Percentiles rank a stretch among this genome's conserved stretches.
Conservation (phyloP, 2,888 invertebrate species). For the Drosophila atripex region DNA sequence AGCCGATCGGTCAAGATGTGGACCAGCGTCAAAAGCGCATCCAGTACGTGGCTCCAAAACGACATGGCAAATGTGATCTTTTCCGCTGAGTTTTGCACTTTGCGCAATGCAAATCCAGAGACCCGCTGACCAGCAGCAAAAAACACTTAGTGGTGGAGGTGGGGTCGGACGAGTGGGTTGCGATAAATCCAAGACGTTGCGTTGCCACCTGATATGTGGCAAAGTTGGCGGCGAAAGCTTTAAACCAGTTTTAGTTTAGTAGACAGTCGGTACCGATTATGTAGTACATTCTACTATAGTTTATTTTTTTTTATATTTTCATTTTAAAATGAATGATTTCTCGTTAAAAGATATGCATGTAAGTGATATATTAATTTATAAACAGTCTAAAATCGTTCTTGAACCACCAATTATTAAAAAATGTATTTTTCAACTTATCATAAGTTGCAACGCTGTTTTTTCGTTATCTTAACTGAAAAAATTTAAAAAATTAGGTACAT, state of each 20-base stretch:
- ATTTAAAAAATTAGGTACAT: too few species aligned
- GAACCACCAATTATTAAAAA: too few species aligned
- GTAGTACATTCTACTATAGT: not conserved
- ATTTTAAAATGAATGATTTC: too few species aligned
- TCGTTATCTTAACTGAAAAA: too few species aligned
- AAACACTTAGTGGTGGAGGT: not conserved
- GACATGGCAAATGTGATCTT: conserved; percentile 56
- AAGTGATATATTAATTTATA: too few species aligned
- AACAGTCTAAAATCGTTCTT: too few species aligned
- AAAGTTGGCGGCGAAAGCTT: conserved; percentile 34
- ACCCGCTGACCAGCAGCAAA: not conserved
- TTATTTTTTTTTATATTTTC: not conserved
- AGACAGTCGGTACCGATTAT: not conserved
- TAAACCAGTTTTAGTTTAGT: conserved; percentile 24
- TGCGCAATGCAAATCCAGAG: conserved; percentile 44
- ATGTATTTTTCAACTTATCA: too few species aligned
- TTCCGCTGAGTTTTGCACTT: conserved; percentile 21
- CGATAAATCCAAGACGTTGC: conserved; percentile 29
- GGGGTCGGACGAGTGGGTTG: conserved; percentile 12
- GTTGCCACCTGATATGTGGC: conserved; percentile 30
- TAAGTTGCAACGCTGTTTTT: too few species aligned
- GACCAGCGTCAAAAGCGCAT: conserved; percentile 64
- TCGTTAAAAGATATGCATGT: too few species aligned
- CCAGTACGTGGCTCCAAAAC: conserved; percentile 62
- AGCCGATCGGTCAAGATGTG: conserved; percentile 76